A percentile compares a stretch with the other conserved stretches of the same genome.
These are phyloP conservation scores for Pycnomerus fuliginosus DNA, from an alignment of 2,888 invertebrate species.

Conservation along the genomic window DNA sequence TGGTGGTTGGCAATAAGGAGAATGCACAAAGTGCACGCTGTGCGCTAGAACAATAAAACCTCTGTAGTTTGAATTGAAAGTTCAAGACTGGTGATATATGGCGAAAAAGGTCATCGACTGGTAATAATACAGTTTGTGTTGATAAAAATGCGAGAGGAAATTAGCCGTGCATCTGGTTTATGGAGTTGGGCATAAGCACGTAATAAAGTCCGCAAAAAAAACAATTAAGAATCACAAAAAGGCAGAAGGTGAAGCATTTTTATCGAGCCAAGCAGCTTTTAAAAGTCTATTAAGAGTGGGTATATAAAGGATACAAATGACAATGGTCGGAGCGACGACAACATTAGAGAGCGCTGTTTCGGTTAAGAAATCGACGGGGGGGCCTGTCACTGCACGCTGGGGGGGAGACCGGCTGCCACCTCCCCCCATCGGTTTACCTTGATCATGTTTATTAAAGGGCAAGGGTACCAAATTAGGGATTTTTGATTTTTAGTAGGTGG, in stretches of 20 bases:
- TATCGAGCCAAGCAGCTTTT: slow-evolving; percentile 32
- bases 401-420: slow-evolving; percentile 31
- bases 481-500: slow-evolving; percentile 1
- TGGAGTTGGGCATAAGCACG: slow-evolving; percentile 18
- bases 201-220: slow-evolving; percentile 24
- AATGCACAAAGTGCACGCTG: too few species aligned
- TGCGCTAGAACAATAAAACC: too few species aligned
- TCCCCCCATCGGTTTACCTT: slow-evolving; percentile 16
- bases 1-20: too few species aligned
- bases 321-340: slow-evolving; percentile 46
- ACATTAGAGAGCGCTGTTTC: slow-evolving; percentile 47
- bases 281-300: slow-evolving; percentile 41
- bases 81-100: slow-evolving; percentile 9
- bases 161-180: slow-evolving; percentile 9
- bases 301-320: slow-evolving; percentile 42
- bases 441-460: slow-evolving; percentile 8
- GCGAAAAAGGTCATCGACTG: slow-evolving; percentile 1
- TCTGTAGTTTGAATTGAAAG: too few species aligned
- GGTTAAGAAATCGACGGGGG: slow-evolving; percentile 42
- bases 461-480: slow-evolving; percentile 4
- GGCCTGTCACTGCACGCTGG: slow-evolving; percentile 43
- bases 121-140: neutral
- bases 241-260: slow-evolving; percentile 27
- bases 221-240: slow-evolving; percentile 22
- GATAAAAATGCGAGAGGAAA: slow-evolving; percentile 9